These are phyloP conservation scores for Nudaria mundana DNA, from an alignment of 2,888 invertebrate species.

Conservation along the genomic window DNA sequence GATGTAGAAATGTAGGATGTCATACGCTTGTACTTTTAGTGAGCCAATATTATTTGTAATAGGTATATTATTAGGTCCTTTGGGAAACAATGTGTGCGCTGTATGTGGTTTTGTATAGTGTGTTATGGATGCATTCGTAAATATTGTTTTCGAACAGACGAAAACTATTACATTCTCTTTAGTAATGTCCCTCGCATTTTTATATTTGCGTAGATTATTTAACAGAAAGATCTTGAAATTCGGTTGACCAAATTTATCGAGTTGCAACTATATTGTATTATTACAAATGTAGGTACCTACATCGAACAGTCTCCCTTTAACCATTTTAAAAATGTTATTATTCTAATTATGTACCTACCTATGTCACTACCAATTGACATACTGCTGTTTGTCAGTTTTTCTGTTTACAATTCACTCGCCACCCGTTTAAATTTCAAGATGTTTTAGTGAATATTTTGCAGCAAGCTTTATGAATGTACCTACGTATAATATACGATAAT, in stretches of 20 bases:
- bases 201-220: constrained; percentile 42
- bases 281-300: neutral
- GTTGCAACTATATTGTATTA: neutral
- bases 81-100: constrained; percentile 61
- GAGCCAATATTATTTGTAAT: constrained; percentile 73
- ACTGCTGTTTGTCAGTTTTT: neutral
- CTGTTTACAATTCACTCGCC: constrained; percentile 30
- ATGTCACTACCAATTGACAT: too few species aligned
- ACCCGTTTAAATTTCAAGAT: constrained; percentile 36
- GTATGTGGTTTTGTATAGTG: constrained; percentile 56
- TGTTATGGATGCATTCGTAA: constrained; percentile 52
- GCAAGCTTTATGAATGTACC: constrained; percentile 66
- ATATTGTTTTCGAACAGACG: constrained; percentile 65
- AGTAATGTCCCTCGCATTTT: constrained; percentile 59
- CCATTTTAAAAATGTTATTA: too few species aligned
- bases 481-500: constrained; percentile 59
- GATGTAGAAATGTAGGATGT: constrained; percentile 76
- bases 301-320: too few species aligned
- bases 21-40: constrained; percentile 81
- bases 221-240: constrained; percentile 28
- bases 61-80: constrained; percentile 65
- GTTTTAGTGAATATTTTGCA: constrained; percentile 52
- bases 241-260: constrained; percentile 26
- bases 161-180: constrained; percentile 56
- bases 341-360: too few species aligned